phyloP scores from a whole-genome alignment of 2,797 vertebrate genomes.

The Lepilemur septentrionalis region DNA sequence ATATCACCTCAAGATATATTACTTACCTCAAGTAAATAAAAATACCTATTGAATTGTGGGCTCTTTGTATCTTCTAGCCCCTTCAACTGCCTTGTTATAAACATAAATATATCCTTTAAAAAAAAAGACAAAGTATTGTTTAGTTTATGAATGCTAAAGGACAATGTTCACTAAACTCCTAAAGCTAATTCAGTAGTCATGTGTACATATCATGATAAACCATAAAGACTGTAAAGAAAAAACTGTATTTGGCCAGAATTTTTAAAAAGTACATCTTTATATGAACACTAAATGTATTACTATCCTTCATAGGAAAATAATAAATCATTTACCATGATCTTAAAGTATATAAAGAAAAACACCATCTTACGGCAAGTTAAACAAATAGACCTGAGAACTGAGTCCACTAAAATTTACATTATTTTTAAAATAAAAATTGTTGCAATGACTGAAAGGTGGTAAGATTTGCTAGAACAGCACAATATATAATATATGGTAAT shows the following conservation, averaged over 20 bases:
- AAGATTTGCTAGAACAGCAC: not conserved
- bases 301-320: not conserved
- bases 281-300: not conserved
- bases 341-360: not conserved
- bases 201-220: not conserved
- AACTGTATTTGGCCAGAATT: not conserved
- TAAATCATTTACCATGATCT: not conserved
- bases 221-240: not conserved
- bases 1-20: not conserved
- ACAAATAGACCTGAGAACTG: not conserved
- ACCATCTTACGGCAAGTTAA: not conserved
- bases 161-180: not conserved
- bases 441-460: not conserved
- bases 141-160: constrained; percentile 22
- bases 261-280: not conserved
- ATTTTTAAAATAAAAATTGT: not conserved
- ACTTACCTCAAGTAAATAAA: constrained; percentile 97
- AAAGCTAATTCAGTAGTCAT: not conserved
- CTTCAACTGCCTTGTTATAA: constrained; percentile 98
- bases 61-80: constrained; percentile 99
- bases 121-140: constrained; percentile 60
- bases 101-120: constrained; percentile 98
- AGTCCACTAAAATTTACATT: not conserved
- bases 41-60: constrained; percentile 98
- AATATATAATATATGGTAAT: not conserved